Evolutionary conservation across 2,797 vertebrate genomes (phyloP), one percentile per base, ranked within the genome.

Genomic region (Pangasius macronema): DNA sequence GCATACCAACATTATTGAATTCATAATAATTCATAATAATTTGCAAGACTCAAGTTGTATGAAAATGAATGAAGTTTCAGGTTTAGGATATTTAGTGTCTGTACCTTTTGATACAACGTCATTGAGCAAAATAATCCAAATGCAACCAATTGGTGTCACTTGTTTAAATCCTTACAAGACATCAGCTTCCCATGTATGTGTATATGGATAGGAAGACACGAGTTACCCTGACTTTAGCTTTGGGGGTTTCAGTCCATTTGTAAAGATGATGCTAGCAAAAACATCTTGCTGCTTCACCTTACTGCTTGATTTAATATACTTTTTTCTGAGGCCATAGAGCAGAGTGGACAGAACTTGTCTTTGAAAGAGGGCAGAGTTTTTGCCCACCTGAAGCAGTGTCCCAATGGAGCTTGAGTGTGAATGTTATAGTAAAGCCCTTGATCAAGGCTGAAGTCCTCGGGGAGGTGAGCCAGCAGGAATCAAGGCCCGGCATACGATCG

Each of bases 301-400:
- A 10, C 2, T 49, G 39, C 59, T 59, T 81, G 24, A 73, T 87
- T 87, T n/a, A 24, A 57, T 75, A 5, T 18, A 49, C 3, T 42
- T 13, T n/a, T 51, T 10, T 22, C 11, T 27, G 72, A 7, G 46
- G 42, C 24, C 20, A 80, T 42, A n/a, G 53, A 76, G 61, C 51
- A 22, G 65, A 55, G 30, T 14, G 24, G 24, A n/a, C 65, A 61
- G 55, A 39, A 51, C 30, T 8, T 49, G 6, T 39, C 36, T 46
- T 3, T 72, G 20, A 83, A 80, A 72, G 36, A 87, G 87, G 27
- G 55, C 65, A 82, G 39, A 55, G 63, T 68, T 67, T 86, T 16
- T 53, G 24, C 30, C 57, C 63, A 70, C n/a, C 76, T 55, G 59
- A 57, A 80, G 85, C 42, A 27, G 42, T 42, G 57, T 61, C 27